These are phyloP conservation scores for Pegoplata infirma DNA, from an alignment of 2,888 invertebrate species.

Conservation along the genomic window DNA sequence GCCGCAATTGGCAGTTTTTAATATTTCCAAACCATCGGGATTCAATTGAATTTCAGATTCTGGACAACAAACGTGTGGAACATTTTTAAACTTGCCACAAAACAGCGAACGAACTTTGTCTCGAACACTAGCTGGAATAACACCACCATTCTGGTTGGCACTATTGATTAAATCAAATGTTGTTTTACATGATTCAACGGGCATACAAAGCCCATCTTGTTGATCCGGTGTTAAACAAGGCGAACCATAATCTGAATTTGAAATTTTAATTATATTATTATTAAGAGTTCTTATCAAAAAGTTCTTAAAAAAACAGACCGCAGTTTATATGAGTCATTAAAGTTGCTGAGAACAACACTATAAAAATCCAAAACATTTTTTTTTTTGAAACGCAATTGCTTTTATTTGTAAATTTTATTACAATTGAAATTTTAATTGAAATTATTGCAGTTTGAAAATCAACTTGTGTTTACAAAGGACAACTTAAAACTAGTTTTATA, in stretches of 20 bases:
- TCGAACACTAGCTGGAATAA: constrained; percentile 17
- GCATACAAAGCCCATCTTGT: too few species aligned
- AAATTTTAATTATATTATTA: not conserved
- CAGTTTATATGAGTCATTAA: constrained; percentile 11
- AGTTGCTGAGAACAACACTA: not conserved
- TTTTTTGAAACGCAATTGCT: too few species aligned
- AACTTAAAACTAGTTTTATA: too few species aligned
- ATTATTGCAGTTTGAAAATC: too few species aligned
- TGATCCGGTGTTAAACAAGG: not conserved
- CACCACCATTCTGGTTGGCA: not conserved
- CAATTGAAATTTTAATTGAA: too few species aligned
- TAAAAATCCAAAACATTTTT: too few species aligned
- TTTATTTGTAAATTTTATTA: too few species aligned
- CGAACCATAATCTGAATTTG: constrained; percentile 24
- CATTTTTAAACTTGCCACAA: constrained; percentile 38
- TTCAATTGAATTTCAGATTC: constrained; percentile 68
- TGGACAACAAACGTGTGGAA: constrained; percentile 69
- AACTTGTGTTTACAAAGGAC: too few species aligned
- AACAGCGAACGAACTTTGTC: not conserved
- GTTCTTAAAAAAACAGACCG: constrained; percentile 20
- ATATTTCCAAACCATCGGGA: constrained; percentile 66
- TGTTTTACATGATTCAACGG: too few species aligned
- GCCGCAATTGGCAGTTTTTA: constrained; percentile 79
- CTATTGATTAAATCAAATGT: too few species aligned
- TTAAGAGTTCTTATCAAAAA: too few species aligned